A percentile compares a stretch with the other conserved stretches of the same genome.
Conservation (phyloP, 2,113 vertebrate genomes). For the Nerophis ophidion region DNA sequence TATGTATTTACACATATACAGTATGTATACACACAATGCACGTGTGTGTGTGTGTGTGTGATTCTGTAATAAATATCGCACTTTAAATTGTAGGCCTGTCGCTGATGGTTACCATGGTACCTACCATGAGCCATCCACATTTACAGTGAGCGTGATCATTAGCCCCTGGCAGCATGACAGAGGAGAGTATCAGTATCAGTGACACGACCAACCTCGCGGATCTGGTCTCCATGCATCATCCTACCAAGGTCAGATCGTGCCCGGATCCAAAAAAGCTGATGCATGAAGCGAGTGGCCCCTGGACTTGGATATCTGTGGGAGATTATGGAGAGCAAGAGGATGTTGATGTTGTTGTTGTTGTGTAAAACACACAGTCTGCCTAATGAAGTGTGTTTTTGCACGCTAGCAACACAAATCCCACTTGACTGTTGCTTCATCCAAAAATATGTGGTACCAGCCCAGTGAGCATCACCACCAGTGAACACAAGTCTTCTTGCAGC, state of each 20-base stretch:
- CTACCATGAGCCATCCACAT: too few species aligned
- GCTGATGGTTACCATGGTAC: too few species aligned
- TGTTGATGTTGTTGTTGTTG: slow-evolving; percentile 25
- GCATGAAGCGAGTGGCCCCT: slow-evolving; percentile 35
- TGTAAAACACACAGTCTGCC: neutral
- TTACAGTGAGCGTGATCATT: slow-evolving; percentile 2
- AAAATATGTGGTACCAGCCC: slow-evolving; percentile 20
- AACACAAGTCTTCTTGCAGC: neutral
- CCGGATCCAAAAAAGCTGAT: slow-evolving; percentile 38
- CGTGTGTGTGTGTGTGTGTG: too few species aligned
- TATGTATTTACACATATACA: too few species aligned
- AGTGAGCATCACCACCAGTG: slow-evolving; percentile 28
- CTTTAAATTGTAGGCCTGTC: too few species aligned
- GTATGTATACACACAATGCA: too few species aligned
- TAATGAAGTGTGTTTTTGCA: slow-evolving; percentile 14
- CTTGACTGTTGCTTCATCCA: slow-evolving; percentile 32
- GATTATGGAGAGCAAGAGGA: slow-evolving; percentile 9
- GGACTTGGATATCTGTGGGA: slow-evolving; percentile 34
- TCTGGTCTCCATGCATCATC: slow-evolving; percentile 17
- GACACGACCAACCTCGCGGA: neutral
- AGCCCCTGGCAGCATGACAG: neutral
- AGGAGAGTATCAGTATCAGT: slow-evolving; percentile 16
- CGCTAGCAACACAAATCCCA: slow-evolving; percentile 21
- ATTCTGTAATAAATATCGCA: too few species aligned
- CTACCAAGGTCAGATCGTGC: slow-evolving; percentile 41